Evolutionary conservation across 2,797 vertebrate species (phyloP), one percentile per base, ranked within the genome.

Genomic region (Taenioides sp.): DNA sequence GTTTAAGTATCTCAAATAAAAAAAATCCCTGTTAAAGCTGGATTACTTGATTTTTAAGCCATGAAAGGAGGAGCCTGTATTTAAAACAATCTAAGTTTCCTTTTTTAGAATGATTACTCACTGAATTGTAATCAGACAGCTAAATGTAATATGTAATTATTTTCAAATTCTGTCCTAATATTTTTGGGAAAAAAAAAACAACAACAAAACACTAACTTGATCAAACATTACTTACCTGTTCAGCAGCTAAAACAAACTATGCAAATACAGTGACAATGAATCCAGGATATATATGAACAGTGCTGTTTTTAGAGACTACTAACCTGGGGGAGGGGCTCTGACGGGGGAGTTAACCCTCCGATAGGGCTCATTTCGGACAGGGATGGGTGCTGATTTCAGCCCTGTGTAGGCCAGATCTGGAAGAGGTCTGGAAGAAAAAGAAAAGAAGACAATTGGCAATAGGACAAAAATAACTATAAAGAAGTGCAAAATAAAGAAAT

Each of bases 301-400:
- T 54, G 37, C 7, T 54, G 70, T 50, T 65, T 63, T 31, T 57
- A 61, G 65, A 73, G 47, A 68, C 14, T 20, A 23, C 88, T 59
- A 68, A 95, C 94, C 94, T 86, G 80, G 88, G 3, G 85, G 81
- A 0, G 83, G 88, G 67, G 80, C 68, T 88, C 89, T 93, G 57
- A 93, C 43, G 0, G 93, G 91, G 1, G 93, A 93, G 75, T 78
- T 88, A 59, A 90, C 85, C 65, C 89, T 88, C 22, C 89, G 86
- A 0, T 66, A 89, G 1, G 80, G 70, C 58, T 93, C 91, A 25
- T 82, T 84, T 37, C 87, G 90, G 69, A 91, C 76, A 20, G 60
- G 31, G 64, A 93, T 78, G 69, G 92, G 84, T 23, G 93, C 87
- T 5, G 75, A 14, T 68, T 70, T 88, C 17, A 92, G 23, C 2